Evolutionary conservation across 1,140 invertebrate species (phyloP).

Genomic region (Camponotus floridanus): DNA sequence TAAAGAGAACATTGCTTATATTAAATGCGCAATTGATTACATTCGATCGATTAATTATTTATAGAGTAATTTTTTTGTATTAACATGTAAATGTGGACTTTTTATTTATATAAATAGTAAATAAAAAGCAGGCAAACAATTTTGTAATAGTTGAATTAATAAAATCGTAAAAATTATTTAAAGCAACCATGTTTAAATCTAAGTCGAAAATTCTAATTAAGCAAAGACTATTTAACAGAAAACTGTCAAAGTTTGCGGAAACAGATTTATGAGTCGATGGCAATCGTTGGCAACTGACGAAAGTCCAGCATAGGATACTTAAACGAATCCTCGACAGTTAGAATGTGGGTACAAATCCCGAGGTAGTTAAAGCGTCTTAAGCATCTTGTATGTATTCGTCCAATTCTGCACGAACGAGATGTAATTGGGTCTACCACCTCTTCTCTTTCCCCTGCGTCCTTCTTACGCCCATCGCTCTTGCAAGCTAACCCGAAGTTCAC

Average conservation of each 20-base stretch:
- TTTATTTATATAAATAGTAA: background rate
- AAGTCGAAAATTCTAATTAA: background rate
- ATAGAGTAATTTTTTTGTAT: background rate
- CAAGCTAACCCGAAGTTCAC: constrained; percentile 57
- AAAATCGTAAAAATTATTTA: background rate
- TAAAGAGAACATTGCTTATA: background rate
- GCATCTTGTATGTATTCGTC: constrained; percentile 73
- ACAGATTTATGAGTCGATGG: constrained; percentile 26
- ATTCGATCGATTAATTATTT: background rate
- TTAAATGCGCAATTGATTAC: constrained; percentile 14
- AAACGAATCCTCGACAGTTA: constrained; percentile 69
- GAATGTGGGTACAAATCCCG: constrained; percentile 69
- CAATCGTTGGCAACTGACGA: constrained; percentile 45
- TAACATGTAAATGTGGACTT: background rate
- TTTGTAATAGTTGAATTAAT: background rate
- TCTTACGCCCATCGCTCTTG: constrained; percentile 23
- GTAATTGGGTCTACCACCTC: constrained; percentile 72
- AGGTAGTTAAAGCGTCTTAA: constrained; percentile 73
- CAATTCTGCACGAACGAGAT: constrained; percentile 72
- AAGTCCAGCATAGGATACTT: constrained; percentile 47
- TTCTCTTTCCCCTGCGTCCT: background rate
- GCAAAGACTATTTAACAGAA: background rate
- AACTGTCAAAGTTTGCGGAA: background rate
- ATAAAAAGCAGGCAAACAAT: background rate
- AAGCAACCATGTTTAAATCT: background rate